Conservation (phyloP, 1,140 invertebrate genomes). For the Dermatophagoides farinae region DNA sequence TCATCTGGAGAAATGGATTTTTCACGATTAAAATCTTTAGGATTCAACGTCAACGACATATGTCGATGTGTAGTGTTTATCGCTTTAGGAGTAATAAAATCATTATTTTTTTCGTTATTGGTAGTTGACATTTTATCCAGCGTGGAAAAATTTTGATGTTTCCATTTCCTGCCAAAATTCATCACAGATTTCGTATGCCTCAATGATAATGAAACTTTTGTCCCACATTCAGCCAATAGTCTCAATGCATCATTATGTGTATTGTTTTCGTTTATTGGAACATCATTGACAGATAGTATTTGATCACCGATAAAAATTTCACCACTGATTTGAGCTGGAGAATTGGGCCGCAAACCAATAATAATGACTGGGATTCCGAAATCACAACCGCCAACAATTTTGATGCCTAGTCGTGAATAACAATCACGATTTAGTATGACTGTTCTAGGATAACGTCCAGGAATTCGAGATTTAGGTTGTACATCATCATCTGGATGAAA, state of each 20-base stretch:
- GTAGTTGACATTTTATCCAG: not conserved
- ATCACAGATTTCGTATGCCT: not conserved
- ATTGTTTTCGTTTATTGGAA: conserved; percentile 66
- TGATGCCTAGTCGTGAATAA: conserved; percentile 63
- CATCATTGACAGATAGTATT: conserved; percentile 86
- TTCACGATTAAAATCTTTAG: no score
- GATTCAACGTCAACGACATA: no score
- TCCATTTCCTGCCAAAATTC: not conserved
- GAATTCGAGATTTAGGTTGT: not conserved
- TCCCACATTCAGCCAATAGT: conserved; percentile 84
- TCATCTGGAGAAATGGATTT: no score
- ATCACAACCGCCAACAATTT: conserved; percentile 90
- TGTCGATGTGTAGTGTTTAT: not conserved
- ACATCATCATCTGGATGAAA: not conserved
- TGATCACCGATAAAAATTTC: conserved; percentile 97
- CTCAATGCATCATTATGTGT: conserved; percentile 96
- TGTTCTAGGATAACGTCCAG: not conserved
- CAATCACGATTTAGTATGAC: not conserved
- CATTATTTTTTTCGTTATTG: not conserved
- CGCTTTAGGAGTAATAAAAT: no score
- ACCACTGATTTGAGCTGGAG: conserved; percentile 91
- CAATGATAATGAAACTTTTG: conserved; percentile 36
- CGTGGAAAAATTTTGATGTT: not conserved
- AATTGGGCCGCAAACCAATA: conserved; percentile 81
- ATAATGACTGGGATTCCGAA: conserved; percentile 98